Conservation (phyloP, 2,888 invertebrate species). For the Eupithecia centaureata region DNA sequence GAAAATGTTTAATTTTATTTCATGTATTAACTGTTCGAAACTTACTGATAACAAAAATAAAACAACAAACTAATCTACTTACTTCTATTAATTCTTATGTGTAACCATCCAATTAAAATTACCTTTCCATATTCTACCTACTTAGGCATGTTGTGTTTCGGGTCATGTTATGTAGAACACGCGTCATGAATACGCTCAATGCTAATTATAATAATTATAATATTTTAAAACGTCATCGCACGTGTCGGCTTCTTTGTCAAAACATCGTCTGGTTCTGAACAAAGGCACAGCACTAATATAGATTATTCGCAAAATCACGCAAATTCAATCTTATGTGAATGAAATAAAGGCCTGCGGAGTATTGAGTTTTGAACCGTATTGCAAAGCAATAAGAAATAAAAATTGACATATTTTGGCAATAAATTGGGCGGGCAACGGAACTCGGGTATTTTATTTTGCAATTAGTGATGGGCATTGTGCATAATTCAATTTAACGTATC, state of each 20-base stretch:
- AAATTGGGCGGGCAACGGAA: constrained; percentile 31
- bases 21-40: background rate
- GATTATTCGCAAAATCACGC: constrained; percentile 8
- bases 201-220: constrained; percentile 36
- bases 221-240: constrained; percentile 36
- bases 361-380: constrained; percentile 34
- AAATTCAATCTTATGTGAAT: constrained; percentile 8
- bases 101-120: background rate
- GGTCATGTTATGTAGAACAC: constrained; percentile 30
- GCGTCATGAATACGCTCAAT: constrained; percentile 34
- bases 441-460: constrained; percentile 44
- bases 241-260: constrained; percentile 57
- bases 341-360: constrained; percentile 14
- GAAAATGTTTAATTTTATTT: background rate
- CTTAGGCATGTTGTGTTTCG: constrained; percentile 24
- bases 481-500: constrained; percentile 25
- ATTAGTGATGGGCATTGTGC: constrained; percentile 46
- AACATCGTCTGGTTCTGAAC: constrained; percentile 47
- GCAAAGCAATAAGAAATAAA: constrained; percentile 28
- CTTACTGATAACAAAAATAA: background rate
- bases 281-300: constrained; percentile 41
- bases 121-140: background rate
- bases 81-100: background rate
- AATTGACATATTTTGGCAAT: constrained; percentile 29
- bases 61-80: background rate